Evolutionary conservation across 2,888 invertebrate genomes (phyloP).

Genomic region (Dryococelus australis): DNA sequence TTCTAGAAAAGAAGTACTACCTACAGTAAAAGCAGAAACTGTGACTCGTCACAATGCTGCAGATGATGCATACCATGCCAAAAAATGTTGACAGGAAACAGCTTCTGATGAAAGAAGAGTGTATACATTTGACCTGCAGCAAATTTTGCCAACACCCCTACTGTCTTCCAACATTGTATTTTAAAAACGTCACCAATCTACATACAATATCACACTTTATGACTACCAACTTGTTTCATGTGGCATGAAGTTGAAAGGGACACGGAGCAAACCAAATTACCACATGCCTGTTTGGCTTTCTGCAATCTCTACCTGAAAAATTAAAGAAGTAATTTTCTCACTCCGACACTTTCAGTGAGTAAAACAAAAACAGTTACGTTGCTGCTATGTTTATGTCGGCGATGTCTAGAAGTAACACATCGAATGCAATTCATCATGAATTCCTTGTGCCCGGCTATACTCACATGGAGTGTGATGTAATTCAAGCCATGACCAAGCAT

Average conservation of each 20-base stretch:
- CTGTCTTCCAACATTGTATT: neutral
- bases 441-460: conserved; percentile 34
- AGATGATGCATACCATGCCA: neutral
- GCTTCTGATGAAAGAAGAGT: neutral
- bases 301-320: too few relatives aligned
- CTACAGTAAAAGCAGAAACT: neutral
- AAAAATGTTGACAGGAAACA: neutral
- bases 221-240: neutral
- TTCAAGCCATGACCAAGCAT: conserved; percentile 30
- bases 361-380: conserved; percentile 26
- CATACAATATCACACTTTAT: neutral
- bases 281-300: too few relatives aligned
- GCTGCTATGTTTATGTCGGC: conserved; percentile 28
- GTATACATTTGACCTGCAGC: neutral
- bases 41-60: neutral
- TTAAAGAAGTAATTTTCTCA: too few relatives aligned
- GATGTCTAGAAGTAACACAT: neutral
- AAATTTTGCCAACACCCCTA: neutral
- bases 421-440: conserved; percentile 29
- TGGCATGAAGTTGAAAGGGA: neutral
- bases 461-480: conserved; percentile 34
- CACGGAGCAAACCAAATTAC: conserved; percentile 27
- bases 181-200: neutral
- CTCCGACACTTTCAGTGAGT: too few relatives aligned
- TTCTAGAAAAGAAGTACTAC: neutral